Evolutionary conservation across 2,113 vertebrate genomes (phyloP).

Genomic region (Cyprinus carpio): DNA sequence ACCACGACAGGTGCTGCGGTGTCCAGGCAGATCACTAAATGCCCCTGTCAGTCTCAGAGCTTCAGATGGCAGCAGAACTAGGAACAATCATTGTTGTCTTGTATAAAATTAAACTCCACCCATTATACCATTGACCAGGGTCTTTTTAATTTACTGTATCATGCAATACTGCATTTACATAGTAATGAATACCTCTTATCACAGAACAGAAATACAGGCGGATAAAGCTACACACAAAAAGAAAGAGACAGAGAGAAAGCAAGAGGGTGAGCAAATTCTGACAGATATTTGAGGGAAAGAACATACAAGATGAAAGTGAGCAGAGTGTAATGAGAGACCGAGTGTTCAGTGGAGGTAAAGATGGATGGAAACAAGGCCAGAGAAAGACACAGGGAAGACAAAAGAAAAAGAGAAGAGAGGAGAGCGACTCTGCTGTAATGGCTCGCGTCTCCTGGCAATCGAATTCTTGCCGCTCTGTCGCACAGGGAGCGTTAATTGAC

Average conservation of each 20-base stretch:
- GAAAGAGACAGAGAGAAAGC: not conserved
- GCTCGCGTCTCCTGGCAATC: conserved; percentile 60
- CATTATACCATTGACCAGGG: conserved; percentile 2
- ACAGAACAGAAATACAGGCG: not conserved
- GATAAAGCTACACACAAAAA: conserved; percentile 7
- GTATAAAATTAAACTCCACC: not conserved
- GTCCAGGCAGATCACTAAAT: conserved; percentile 47
- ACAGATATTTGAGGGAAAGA: conserved; percentile 18
- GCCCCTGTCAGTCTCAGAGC: conserved; percentile 45
- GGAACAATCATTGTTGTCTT: conserved; percentile 43
- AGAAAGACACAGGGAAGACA: conserved; percentile 17
- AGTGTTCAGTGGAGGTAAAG: conserved; percentile 18
- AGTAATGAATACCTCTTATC: not conserved
- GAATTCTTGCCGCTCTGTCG: conserved; percentile 63
- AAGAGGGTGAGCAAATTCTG: not conserved
- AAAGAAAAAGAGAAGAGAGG: conserved; percentile 17
- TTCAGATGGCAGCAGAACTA: conserved; percentile 51
- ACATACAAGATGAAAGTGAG: conserved; percentile 2
- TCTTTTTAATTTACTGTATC: conserved; percentile 8
- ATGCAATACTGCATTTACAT: not conserved
- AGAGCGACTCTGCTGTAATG: conserved; percentile 57
- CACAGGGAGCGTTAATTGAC: conserved; percentile 64
- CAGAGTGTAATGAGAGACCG: conserved; percentile 15
- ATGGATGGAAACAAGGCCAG: conserved; percentile 26
- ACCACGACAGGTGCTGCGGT: conserved; percentile 42